A percentile compares a stretch with the other conserved stretches of the same genome.
Conservation (phyloP, 2,797 vertebrate species). For the Australoheros facetus region DNA sequence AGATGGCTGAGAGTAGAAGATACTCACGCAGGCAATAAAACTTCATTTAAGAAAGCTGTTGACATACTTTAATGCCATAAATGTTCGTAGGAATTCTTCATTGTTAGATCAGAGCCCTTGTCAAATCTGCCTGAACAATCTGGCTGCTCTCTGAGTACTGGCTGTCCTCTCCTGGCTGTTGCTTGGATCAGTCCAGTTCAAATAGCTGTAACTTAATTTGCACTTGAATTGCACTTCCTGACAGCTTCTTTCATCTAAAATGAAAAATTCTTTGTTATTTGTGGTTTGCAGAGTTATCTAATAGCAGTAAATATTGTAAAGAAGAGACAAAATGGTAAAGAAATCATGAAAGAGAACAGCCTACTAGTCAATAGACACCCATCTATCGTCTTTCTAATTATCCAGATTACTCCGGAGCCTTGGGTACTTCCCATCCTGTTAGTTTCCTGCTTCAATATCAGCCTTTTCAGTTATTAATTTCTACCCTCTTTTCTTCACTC, state of each 20-base stretch:
- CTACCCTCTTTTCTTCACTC: slow-evolving; percentile 42
- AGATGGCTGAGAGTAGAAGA: slow-evolving; percentile 19
- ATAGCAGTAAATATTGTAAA: background rate
- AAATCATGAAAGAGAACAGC: slow-evolving; percentile 35
- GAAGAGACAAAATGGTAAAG: slow-evolving; percentile 11
- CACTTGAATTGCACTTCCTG: background rate
- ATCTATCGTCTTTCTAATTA: slow-evolving; percentile 46
- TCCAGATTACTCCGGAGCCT: slow-evolving; percentile 48
- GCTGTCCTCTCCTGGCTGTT: slow-evolving; percentile 8
- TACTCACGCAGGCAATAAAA: slow-evolving; percentile 12
- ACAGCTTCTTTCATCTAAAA: background rate
- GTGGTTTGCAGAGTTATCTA: slow-evolving; percentile 7
- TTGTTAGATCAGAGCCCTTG: background rate
- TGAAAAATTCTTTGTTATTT: background rate
- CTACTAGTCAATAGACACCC: slow-evolving; percentile 38
- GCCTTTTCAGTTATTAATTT: slow-evolving; percentile 42
- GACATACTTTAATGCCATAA: slow-evolving; percentile 9
- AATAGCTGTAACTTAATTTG: slow-evolving; percentile 1
- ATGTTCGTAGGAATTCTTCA: slow-evolving; percentile 5
- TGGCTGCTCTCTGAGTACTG: background rate
- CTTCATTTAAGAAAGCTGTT: background rate
- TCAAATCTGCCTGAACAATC: background rate
- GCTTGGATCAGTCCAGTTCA: slow-evolving; percentile 7
- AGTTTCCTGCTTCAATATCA: slow-evolving; percentile 49
- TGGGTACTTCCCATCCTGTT: slow-evolving; percentile 44